Base-by-base conservation (phyloP, 2,113 vertebrate genomes). In the Platichthys flesus region DNA sequence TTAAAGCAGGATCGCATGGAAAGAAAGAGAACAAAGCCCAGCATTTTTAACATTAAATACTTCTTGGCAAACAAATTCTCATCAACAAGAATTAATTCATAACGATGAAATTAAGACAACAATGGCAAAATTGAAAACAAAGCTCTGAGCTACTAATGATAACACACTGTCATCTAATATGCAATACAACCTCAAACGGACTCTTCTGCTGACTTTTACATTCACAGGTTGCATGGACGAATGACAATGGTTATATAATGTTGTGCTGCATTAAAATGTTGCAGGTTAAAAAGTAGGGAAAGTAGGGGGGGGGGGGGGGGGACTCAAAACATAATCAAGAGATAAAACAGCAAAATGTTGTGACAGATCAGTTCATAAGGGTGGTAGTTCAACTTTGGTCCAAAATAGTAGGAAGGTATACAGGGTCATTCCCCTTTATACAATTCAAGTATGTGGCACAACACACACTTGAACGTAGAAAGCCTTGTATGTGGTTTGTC, bases 311-410 rank as follows among this genome's bases (percentile, higher is more conserved):
- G 58, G 7, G 35, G 35, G 2, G 8, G 13, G 16, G 31, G 45
- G 40, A 10, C 40, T 42, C 40, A 42, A 42, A 42, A 42, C 40
- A n/a, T 55, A 56, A 73, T 1, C 7, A 35, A 23, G 3, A 24
- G 3, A 40, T 18, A 55, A 20, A 52, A 52, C 16, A 18, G 58
- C 26, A 24, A 13, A 0, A 23, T 49, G 3, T 12, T 57, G 28
- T 12, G 16, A 47, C 14, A 24, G n/a, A 67, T n/a, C 45, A 31
- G 7, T 47, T 67, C n/a, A 49, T 40, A 21, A 51, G 51, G 3
- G 24, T 2, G 42, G 21, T 21, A 40, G 28, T 26, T 64, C 18
- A 31, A 61, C 55, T 76, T 76, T 81, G 72, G 67, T 66, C 61
- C 40, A 40, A 12, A 13, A 37, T 47, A 28, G 18, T 7, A 70